phyloP scores from a whole-genome alignment of 2,113 vertebrate species.

The Epinephelus lanceolatus region DNA sequence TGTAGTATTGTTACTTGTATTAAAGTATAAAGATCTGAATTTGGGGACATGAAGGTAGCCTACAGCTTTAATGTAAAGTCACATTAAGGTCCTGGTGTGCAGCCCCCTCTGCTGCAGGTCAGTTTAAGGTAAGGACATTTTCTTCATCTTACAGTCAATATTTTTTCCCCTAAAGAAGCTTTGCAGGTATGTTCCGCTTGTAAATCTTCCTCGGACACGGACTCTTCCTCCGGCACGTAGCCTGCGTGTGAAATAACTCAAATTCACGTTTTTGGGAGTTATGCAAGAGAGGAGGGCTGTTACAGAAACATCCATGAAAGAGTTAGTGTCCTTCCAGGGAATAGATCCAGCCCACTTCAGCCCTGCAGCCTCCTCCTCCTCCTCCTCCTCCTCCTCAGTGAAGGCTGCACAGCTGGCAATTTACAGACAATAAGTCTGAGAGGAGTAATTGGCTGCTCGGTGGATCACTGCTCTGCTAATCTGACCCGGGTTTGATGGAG shows the following conservation, averaged over 20 bases:
- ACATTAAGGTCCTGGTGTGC: background rate
- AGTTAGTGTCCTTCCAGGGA: slow-evolving; percentile 77
- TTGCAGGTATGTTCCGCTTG: background rate
- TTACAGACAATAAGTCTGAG: slow-evolving; percentile 44
- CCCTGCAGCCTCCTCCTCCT: slow-evolving; percentile 48
- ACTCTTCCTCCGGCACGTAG: slow-evolving; percentile 29
- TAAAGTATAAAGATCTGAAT: too few species aligned
- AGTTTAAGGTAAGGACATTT: background rate
- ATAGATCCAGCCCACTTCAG: slow-evolving; percentile 74
- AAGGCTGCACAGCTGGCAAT: slow-evolving; percentile 81
- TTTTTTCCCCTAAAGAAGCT: too few species aligned
- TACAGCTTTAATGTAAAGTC: too few species aligned
- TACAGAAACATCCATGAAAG: slow-evolving; percentile 79
- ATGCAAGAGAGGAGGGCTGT: slow-evolving; percentile 45
- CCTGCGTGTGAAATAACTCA: background rate
- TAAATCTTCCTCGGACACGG: slow-evolving; percentile 18
- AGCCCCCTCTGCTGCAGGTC: background rate
- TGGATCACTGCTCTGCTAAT: slow-evolving; percentile 22
- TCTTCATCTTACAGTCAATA: background rate
- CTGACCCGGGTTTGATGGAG: slow-evolving; percentile 19
- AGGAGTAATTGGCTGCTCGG: slow-evolving; percentile 60
- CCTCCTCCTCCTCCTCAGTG: slow-evolving; percentile 24
- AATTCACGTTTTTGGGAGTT: slow-evolving; percentile 44
- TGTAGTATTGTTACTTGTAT: too few species aligned
- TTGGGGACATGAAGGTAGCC: too few species aligned